phyloP scores from a whole-genome alignment of 2,888 invertebrate species.

The Brachycybe producta region DNA sequence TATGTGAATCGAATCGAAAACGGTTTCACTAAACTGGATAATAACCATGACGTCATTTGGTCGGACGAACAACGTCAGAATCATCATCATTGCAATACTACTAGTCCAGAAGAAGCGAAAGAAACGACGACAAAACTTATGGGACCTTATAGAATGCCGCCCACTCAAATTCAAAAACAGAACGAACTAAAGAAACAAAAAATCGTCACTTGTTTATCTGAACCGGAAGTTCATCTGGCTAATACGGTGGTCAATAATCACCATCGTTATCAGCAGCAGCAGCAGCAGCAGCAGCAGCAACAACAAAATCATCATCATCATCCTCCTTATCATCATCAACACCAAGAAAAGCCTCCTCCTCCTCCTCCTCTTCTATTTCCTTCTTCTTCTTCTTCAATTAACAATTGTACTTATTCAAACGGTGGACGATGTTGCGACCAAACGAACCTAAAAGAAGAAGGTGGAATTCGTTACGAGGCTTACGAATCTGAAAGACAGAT shows the following conservation, averaged over 20 bases:
- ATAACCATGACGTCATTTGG: background rate
- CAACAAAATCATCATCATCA: too few relatives aligned
- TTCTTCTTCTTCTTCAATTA: too few relatives aligned
- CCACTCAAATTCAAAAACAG: background rate
- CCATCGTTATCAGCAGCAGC: too few relatives aligned
- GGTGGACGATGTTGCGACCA: too few relatives aligned
- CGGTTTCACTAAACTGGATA: background rate
- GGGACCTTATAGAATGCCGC: background rate
- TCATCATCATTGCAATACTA: background rate
- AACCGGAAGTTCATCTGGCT: background rate
- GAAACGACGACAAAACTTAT: background rate
- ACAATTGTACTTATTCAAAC: too few relatives aligned
- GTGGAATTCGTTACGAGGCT: conserved; percentile 32
- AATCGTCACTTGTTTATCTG: background rate
- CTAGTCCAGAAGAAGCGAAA: background rate
- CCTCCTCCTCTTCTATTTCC: too few relatives aligned
- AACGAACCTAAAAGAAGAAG: conserved; percentile 7
- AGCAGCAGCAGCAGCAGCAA: too few relatives aligned
- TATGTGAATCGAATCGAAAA: too few relatives aligned
- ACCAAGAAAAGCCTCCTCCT: too few relatives aligned
- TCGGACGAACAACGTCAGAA: background rate
- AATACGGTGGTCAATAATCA: too few relatives aligned
- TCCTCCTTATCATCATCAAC: too few relatives aligned
- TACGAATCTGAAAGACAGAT: conserved; percentile 95
- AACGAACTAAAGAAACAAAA: background rate